Evolutionary conservation across 2,888 invertebrate genomes (phyloP).

Genomic region (Hyppa rectilinea): DNA sequence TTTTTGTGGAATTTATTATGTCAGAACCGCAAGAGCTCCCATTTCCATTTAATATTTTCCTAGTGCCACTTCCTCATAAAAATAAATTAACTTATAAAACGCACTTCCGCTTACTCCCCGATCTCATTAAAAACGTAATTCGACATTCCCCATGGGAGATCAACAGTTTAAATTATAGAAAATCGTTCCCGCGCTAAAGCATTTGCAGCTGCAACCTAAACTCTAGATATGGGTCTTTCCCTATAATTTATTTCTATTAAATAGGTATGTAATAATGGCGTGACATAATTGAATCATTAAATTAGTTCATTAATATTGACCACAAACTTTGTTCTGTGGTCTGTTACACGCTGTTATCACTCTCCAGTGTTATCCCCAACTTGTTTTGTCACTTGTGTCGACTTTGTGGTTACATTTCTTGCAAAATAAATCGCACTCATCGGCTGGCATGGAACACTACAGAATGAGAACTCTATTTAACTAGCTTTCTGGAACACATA

Average conservation of each 20-base stretch:
- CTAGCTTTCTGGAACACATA: conserved; percentile 29
- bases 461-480: conserved; percentile 5
- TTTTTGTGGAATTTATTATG: conserved; percentile 24
- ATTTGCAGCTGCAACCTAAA: conserved; percentile 1
- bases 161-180: conserved; percentile 16
- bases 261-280: conserved; percentile 1
- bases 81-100: conserved; percentile 40
- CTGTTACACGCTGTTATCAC: conserved; percentile 15
- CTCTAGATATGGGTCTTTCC: conserved; percentile 14
- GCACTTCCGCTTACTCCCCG: conserved; percentile 36
- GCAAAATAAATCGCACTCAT: conserved; percentile 14
- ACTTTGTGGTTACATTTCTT: conserved; percentile 31
- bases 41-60: conserved; percentile 25
- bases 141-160: conserved; percentile 16
- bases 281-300: conserved; percentile 29
- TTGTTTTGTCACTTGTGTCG: conserved; percentile 14
- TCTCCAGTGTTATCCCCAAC: conserved; percentile 30
- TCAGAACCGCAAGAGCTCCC: conserved; percentile 26
- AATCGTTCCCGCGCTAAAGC: neutral
- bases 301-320: conserved; percentile 26
- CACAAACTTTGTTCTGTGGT: conserved; percentile 36
- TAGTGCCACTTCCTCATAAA: conserved; percentile 50
- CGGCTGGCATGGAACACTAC: conserved; percentile 13
- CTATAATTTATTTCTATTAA: neutral
- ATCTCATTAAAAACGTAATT: conserved; percentile 28